Percentiles rank a stretch among this genome's conserved stretches.
These are phyloP conservation scores for Rhodophaea formosa DNA, from an alignment of 2,888 invertebrate species.

Conservation along the genomic window DNA sequence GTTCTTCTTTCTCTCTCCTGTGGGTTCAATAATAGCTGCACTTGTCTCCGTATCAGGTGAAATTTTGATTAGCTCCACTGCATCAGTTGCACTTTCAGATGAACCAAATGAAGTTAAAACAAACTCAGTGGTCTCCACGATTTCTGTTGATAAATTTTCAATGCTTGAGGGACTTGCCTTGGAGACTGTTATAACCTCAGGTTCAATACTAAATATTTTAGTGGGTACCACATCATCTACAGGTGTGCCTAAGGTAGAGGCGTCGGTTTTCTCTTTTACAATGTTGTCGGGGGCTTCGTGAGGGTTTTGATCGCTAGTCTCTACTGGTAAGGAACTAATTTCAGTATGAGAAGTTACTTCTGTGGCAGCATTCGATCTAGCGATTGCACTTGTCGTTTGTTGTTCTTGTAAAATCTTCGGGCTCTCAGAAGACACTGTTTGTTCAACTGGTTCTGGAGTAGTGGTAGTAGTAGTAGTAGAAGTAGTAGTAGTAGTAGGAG, in stretches of 20 bases:
- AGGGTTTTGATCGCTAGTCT: constrained; percentile 72
- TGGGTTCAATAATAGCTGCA: constrained; percentile 56
- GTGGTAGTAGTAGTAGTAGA: not conserved
- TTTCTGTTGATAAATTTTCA: constrained; percentile 51
- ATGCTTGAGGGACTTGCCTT: constrained; percentile 35
- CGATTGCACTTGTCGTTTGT: constrained; percentile 46
- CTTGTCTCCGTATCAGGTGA: constrained; percentile 51
- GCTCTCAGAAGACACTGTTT: constrained; percentile 30
- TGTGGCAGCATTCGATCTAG: constrained; percentile 54
- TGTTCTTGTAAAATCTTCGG: constrained; percentile 42
- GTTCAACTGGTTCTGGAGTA: constrained; percentile 22
- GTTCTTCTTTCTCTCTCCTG: constrained; percentile 43
- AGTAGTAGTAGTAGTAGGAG: not conserved
- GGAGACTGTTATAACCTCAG: constrained; percentile 51
- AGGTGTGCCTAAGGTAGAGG: constrained; percentile 45
- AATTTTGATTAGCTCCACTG: constrained; percentile 65
- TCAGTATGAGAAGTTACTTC: constrained; percentile 69
- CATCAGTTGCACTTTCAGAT: constrained; percentile 60
- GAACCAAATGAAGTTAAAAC: constrained; percentile 58
- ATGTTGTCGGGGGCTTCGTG: constrained; percentile 55
- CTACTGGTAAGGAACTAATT: constrained; percentile 67
- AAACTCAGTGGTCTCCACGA: constrained; percentile 67
- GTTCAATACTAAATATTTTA: constrained; percentile 40
- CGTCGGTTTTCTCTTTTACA: constrained; percentile 44
- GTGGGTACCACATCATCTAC: constrained; percentile 36